Conservation (phyloP, 2,113 vertebrate species). For the Nannobrachium achirus region DNA sequence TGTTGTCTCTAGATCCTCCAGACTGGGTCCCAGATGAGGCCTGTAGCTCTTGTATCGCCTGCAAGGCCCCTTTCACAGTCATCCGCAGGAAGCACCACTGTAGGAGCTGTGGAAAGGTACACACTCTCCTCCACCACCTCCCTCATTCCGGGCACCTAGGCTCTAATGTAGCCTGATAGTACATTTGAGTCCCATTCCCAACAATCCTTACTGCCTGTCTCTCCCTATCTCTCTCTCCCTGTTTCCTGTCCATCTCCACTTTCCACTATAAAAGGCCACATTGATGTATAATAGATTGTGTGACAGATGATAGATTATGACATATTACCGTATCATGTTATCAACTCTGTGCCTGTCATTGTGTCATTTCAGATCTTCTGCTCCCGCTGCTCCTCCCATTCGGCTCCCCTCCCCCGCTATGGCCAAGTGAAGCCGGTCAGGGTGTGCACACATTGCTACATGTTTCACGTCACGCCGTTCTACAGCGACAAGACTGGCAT, state of each 20-base stretch:
- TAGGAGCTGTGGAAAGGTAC: constrained; percentile 97
- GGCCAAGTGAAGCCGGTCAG: constrained; percentile 96
- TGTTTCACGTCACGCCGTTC: constrained; percentile 99
- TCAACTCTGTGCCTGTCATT: neutral
- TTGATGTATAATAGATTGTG: no score
- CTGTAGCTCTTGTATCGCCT: constrained; percentile 91
- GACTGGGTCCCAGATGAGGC: constrained; percentile 98
- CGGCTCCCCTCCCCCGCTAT: constrained; percentile 93
- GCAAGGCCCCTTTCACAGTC: constrained; percentile 96
- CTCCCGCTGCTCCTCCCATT: constrained; percentile 96
- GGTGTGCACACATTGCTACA: constrained; percentile 98
- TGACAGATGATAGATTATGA: neutral
- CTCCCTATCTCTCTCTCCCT: no score
- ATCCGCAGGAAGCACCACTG: constrained; percentile 98
- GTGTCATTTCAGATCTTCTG: constrained; percentile 92
- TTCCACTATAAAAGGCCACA: no score
- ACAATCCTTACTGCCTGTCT: no score
- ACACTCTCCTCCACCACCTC: neutral
- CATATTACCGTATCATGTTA: neutral
- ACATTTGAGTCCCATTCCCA: no score
- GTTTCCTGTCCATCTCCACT: no score
- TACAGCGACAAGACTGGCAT: constrained; percentile 91
- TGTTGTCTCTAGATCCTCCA: constrained; percentile 85
- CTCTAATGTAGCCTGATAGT: no score
- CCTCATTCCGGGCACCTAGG: no score